Base-by-base conservation (phyloP, 1,140 invertebrate species). In the Apis dorsata region DNA sequence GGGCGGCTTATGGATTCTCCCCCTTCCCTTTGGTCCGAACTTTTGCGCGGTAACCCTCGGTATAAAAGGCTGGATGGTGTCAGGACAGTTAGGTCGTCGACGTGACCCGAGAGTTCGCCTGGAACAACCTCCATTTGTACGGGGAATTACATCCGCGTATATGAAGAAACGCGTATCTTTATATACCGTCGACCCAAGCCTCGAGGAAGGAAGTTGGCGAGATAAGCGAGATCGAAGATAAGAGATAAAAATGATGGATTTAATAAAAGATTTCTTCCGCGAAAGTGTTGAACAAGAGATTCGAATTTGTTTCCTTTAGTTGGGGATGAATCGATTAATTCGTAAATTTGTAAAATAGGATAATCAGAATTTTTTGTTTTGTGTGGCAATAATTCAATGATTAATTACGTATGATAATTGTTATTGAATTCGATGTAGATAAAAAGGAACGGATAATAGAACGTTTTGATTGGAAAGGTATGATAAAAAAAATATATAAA, bases 31-130 rank as follows among this genome's bases (percentile, higher is more conserved):
- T 24, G n/a, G n/a, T 69, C 62, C 60, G n/a, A 92, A 91, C 85
- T 91, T 91, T 90, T 81, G 76, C 86, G 84, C 71, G 84, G 88
- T 87, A 90, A 90, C 88, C 88, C 87, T 87, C 91, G 81, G 88
- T 87, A 90, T 85, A 89, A 88, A 91, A 90, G 86, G 86, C 79
- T 86, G 80, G 73, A 74, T 88, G 81, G 88, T 91, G 89, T 91
- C 90, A 89, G 89, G 86, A 89, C 90, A 86, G 91, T 92, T 91
- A 89, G 90, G 90, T 91, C 89, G 87, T 87, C 86, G 90, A 92
- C 91, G 90, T 92, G 90, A 92, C 87, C 90, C 88, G 66, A 87
- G 90, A 90, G 85, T 87, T 91, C 84, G 83, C 87, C 70, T 86
- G 86, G 86, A 89, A 91, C 84, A 91, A 89, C 88, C 87, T 89